Base-by-base conservation (phyloP, 1,140 invertebrate genomes). In the Pachyrhynchus sulphureomaculatus region DNA sequence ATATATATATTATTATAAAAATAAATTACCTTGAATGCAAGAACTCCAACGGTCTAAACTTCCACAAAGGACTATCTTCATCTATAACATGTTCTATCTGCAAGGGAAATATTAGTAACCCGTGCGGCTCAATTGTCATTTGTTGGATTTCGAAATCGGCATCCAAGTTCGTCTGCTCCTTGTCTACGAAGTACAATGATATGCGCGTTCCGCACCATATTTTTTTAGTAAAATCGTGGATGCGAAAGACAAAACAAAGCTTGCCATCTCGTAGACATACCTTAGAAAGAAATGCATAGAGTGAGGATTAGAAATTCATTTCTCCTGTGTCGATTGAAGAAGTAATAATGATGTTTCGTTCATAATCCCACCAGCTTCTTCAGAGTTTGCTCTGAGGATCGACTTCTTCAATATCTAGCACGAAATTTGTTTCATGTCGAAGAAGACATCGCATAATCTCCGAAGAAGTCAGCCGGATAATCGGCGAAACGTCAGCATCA, bases 51-150 rank as follows among this genome's bases (percentile, higher is more conserved):
- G 74, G 80, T 36, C 76, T 74, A 23, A 85, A 77, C 18, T 78
- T 77, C 57, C 78, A 78, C 0, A 86, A 70, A 0, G 84, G 84
- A 64, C 83, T 85, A 2, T 75, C 65, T 13, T 77, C 68, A 64
- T 85, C 80, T 18, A 87, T 86, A 2, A 81, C 75, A 72, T 87
- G 84, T 17, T 82, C 80, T 0, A 87, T 80, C 0, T 82, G 81
- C 26, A 85, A 77, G 0, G 86, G 86, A 82, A 85, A 87, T 3
- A 86, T 74, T 1, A 87, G 77, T 32, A 86, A 21, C 78, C 79
- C 70, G 34, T 68, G 47, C 13, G 66, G 62, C 57, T 72, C 60
- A 1, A 72, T 58, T 15, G 63, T 57, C 42, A 77, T 67, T 63
- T 69, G 58, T 54, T 64, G 9, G 47, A 72, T 62, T 34, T 66